phyloP scores from a whole-genome alignment of 35 echinoderm and acorn worm species.

The Diadema setosum region DNA sequence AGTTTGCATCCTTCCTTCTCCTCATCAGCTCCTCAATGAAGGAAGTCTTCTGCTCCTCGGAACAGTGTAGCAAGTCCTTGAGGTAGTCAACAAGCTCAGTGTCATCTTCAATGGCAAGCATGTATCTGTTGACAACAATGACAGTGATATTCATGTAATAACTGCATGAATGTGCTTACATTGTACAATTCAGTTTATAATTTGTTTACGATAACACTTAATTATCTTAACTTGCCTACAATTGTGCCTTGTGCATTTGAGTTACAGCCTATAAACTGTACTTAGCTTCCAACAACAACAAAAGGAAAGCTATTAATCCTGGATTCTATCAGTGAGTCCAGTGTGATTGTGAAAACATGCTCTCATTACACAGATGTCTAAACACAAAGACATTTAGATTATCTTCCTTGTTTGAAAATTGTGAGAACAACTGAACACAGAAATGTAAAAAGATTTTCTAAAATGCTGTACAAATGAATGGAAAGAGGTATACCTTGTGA shows the following conservation, averaged over 20 bases:
- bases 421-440: neutral
- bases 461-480: neutral
- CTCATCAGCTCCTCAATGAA: conserved; percentile 36
- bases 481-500: neutral
- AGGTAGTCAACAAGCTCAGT: conserved; percentile 40
- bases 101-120: conserved; percentile 34
- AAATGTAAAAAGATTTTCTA: neutral
- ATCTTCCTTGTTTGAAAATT: neutral
- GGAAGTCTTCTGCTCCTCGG: neutral
- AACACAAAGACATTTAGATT: neutral
- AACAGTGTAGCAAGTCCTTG: conserved; percentile 7
- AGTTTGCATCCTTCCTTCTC: neutral
- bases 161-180: neutral
- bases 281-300: neutral
- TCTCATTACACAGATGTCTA: neutral
- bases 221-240: too few species aligned
- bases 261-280: too few species aligned
- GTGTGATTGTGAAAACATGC: neutral
- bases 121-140: conserved; percentile 17
- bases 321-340: neutral
- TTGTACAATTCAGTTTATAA: too few species aligned
- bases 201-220: too few species aligned
- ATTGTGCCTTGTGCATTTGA: too few species aligned
- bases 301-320: neutral
- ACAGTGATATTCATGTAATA: neutral